Percentiles rank a stretch among this genome's conserved stretches.
phyloP scores from a whole-genome alignment of 1,140 invertebrate genomes.

The Drosophila ohnishii region DNA sequence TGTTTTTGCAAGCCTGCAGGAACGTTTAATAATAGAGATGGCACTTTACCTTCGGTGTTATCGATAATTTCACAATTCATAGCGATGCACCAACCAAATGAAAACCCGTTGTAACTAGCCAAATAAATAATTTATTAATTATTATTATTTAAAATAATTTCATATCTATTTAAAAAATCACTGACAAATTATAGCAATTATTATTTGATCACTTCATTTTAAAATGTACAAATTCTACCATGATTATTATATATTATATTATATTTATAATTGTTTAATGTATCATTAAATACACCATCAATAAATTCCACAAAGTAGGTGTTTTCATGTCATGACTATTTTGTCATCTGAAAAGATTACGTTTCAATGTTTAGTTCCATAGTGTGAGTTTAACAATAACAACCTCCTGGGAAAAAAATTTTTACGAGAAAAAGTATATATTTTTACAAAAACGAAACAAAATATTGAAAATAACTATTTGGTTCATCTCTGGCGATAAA shows the following conservation, averaged over 20 bases:
- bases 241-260: no score
- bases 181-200: not conserved
- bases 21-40: constrained; percentile 33
- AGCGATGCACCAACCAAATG: not conserved
- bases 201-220: no score
- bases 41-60: not conserved
- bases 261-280: no score
- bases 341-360: not conserved
- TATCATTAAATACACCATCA: no score
- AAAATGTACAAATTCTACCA: not conserved
- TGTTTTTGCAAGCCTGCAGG: constrained; percentile 36
- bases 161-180: not conserved
- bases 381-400: not conserved
- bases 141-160: no score
- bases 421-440: not conserved
- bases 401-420: not conserved
- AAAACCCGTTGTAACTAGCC: not conserved
- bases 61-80: constrained; percentile 4
- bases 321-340: not conserved
- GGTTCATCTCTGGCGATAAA: constrained; percentile 1
- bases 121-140: not conserved
- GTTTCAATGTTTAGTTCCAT: not conserved
- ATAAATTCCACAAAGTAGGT: not conserved
- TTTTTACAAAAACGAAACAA: not conserved
- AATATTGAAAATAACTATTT: not conserved